Conservation (phyloP, 1,140 invertebrate genomes). For the Ceratosolen fusciceps region DNA sequence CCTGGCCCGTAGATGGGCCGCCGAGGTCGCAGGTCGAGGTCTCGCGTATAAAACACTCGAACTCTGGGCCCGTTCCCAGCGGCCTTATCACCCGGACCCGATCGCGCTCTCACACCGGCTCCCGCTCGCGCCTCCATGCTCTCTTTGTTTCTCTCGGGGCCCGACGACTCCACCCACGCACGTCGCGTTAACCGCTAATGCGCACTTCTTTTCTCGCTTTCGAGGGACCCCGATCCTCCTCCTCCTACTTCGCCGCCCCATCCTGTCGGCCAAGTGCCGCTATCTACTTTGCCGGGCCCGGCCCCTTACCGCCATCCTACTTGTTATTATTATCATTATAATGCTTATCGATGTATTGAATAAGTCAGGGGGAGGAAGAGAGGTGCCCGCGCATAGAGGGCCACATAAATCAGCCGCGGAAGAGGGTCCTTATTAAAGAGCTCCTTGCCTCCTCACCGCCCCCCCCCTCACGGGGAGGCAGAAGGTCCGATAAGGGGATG, state of each 20-base stretch:
- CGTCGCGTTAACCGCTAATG: constrained; percentile 43
- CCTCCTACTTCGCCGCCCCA: too few relatives aligned
- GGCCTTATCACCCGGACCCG: constrained; percentile 20
- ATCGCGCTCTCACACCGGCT: constrained; percentile 33
- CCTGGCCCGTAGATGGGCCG: constrained; percentile 1
- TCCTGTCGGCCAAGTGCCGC: too few relatives aligned
- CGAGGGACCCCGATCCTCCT: neutral
- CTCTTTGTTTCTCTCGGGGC: constrained; percentile 31
- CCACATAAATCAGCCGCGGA: constrained; percentile 36
- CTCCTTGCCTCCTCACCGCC: neutral
- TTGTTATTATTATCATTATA: constrained; percentile 40
- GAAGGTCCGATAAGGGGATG: constrained; percentile 35
- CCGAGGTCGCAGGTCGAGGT: constrained; percentile 27
- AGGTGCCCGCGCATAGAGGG: constrained; percentile 6
- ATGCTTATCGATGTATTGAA: constrained; percentile 44
- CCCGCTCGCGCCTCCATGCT: constrained; percentile 2
- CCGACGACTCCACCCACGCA: constrained; percentile 38
- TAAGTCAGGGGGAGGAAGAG: neutral
- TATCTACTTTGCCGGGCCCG: neutral
- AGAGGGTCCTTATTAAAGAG: constrained; percentile 44
- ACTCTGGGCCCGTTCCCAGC: constrained; percentile 10
- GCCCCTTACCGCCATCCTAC: neutral
- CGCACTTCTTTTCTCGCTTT: constrained; percentile 46
- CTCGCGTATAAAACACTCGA: constrained; percentile 37
- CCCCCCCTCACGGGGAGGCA: constrained; percentile 12